Percentiles rank a stretch among this genome's conserved stretches.
Conservation (phyloP, 2,113 vertebrate genomes). For the Tetraodon nigroviridis region DNA sequence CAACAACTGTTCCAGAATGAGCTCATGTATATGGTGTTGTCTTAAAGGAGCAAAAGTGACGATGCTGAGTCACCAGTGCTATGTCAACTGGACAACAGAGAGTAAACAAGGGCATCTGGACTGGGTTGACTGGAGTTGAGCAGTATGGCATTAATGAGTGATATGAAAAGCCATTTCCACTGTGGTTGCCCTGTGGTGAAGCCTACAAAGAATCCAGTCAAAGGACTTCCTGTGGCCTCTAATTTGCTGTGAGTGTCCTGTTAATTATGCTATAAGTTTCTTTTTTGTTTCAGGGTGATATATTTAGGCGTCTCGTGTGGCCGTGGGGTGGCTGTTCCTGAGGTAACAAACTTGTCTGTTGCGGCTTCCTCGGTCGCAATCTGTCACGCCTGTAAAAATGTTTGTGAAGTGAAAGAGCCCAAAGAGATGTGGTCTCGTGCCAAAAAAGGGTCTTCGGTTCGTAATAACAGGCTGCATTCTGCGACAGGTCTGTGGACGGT, state of each 20-base stretch:
- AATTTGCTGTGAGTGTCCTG: constrained; percentile 66
- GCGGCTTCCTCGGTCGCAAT: constrained; percentile 57
- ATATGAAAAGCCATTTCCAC: constrained; percentile 44
- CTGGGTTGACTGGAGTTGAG: constrained; percentile 14
- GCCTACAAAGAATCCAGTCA: constrained; percentile 49
- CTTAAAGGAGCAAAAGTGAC: constrained; percentile 34
- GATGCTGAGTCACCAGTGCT: constrained; percentile 21
- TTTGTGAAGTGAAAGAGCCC: constrained; percentile 69
- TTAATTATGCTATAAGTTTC: constrained; percentile 68
- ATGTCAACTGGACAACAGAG: constrained; percentile 22
- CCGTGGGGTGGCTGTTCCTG: constrained; percentile 58
- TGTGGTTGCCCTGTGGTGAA: constrained; percentile 27
- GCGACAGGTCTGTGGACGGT: constrained; percentile 32
- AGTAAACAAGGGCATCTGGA: constrained; percentile 4
- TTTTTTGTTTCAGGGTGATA: constrained; percentile 49
- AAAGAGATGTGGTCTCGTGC: constrained; percentile 58
- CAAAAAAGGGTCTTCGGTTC: constrained; percentile 61
- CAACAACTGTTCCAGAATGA: constrained; percentile 29
- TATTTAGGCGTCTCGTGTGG: constrained; percentile 71
- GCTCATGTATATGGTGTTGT: constrained; percentile 51
- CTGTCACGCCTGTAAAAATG: constrained; percentile 73
- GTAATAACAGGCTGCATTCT: constrained; percentile 21
- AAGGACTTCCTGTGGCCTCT: constrained; percentile 53
- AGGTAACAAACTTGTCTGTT: constrained; percentile 67
- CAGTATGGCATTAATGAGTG: constrained; percentile 26